Percentiles rank a stretch among this genome's conserved stretches.
These are phyloP conservation scores for Ornithorhynchus anatinus DNA, from an alignment of 2,113 vertebrate species.

Conservation along the genomic window DNA sequence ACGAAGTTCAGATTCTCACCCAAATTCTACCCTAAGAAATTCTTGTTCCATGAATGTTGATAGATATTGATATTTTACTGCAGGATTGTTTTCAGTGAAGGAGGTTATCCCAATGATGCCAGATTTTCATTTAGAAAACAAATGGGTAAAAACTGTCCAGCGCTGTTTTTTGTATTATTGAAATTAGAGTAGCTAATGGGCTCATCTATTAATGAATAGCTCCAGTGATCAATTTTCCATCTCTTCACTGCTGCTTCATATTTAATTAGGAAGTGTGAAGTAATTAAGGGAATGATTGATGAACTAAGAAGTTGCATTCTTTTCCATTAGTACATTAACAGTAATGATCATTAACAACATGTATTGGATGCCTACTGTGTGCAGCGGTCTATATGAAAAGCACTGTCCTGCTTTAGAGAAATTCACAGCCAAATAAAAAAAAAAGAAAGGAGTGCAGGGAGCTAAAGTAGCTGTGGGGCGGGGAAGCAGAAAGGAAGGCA, in stretches of 20 bases:
- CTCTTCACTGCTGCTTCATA: background rate
- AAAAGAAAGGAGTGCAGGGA: too few relatives aligned
- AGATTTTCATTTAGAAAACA: background rate
- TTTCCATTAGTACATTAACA: background rate
- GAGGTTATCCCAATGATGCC: fast-evolving
- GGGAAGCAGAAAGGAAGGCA: too few relatives aligned
- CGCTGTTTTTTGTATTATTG: background rate
- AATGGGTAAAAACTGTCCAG: background rate
- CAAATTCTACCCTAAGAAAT: background rate
- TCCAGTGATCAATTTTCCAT: background rate
- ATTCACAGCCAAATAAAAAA: too few relatives aligned
- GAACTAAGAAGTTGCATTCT: background rate
- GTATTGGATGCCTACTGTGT: too few relatives aligned
- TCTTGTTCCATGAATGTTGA: background rate
- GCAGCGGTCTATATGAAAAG: too few relatives aligned
- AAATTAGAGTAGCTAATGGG: background rate
- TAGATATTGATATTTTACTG: background rate
- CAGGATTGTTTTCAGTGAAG: background rate
- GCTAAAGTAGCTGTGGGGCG: too few relatives aligned
- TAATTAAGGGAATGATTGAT: too few relatives aligned
- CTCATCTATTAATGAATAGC: background rate
- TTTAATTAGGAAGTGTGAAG: background rate
- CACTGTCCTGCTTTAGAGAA: too few relatives aligned
- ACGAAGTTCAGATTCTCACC: background rate
- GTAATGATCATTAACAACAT: too few relatives aligned